These are phyloP conservation scores for Carduelis carduelis DNA, from an alignment of 2,797 vertebrate genomes.

Conservation along the genomic window DNA sequence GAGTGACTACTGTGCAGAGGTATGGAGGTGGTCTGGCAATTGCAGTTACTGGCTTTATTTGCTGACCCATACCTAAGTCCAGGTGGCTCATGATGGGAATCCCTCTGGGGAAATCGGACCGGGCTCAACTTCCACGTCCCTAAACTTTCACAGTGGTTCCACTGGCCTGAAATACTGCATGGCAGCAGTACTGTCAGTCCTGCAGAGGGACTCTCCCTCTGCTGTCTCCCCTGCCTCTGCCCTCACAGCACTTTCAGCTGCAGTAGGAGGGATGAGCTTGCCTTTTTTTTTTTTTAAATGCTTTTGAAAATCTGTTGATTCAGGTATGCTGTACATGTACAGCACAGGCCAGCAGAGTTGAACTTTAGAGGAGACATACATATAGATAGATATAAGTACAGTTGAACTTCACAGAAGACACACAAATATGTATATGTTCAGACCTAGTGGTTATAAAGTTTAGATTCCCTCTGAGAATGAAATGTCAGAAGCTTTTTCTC, in stretches of 20 bases:
- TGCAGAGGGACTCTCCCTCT: neutral
- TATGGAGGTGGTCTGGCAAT: slow-evolving; percentile 54
- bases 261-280: neutral
- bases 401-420: neutral
- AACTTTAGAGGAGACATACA: neutral
- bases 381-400: neutral
- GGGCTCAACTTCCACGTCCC: neutral
- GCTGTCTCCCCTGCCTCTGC: neutral
- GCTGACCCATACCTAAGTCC: slow-evolving; percentile 47
- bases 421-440: neutral
- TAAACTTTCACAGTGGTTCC: neutral
- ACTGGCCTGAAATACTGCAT: neutral
- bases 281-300: neutral
- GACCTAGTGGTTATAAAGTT: neutral
- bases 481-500: neutral
- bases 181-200: neutral
- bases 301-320: neutral
- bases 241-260: neutral
- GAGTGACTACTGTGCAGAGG: slow-evolving; percentile 51
- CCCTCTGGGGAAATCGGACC: neutral
- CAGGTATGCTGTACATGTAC: neutral
- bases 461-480: neutral
- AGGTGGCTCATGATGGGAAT: neutral
- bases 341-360: neutral
- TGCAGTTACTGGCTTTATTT: slow-evolving; percentile 37